Evolutionary conservation across 2,888 invertebrate genomes (phyloP).

Genomic region (Invenusta paracnida): DNA sequence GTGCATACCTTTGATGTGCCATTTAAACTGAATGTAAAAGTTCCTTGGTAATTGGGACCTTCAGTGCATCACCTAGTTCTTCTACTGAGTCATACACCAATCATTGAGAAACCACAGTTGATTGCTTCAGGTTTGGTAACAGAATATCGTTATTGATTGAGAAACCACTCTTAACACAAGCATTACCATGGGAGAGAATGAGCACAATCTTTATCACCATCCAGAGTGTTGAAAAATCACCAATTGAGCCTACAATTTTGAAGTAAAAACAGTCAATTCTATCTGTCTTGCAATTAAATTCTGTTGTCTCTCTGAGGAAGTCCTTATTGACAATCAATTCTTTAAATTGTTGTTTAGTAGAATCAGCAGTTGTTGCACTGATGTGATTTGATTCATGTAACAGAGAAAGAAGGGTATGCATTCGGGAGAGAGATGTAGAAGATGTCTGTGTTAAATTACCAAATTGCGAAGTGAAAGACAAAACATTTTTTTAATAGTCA

Average conservation of each 20-base stretch:
- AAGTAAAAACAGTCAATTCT: not conserved
- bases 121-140: not conserved
- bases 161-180: not conserved
- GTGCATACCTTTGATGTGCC: not conserved
- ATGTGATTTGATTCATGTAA: not conserved
- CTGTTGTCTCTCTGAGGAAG: no score
- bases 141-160: not conserved
- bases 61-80: not conserved
- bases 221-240: not conserved
- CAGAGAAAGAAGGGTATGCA: not conserved
- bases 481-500: not conserved
- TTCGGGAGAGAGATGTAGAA: not conserved
- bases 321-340: no score
- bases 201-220: not conserved
- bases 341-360: not conserved
- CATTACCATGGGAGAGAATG: not conserved
- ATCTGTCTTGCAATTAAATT: not conserved
- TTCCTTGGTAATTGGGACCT: not conserved
- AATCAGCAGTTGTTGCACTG: not conserved
- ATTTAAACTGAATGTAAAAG: not conserved
- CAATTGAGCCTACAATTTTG: not conserved
- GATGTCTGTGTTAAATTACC: not conserved
- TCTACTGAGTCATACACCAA: not conserved
- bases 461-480: not conserved
- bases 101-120: not conserved